These are phyloP conservation scores for Temnothorax ravouxi DNA, from an alignment of 2,888 invertebrate species.

Conservation along the genomic window DNA sequence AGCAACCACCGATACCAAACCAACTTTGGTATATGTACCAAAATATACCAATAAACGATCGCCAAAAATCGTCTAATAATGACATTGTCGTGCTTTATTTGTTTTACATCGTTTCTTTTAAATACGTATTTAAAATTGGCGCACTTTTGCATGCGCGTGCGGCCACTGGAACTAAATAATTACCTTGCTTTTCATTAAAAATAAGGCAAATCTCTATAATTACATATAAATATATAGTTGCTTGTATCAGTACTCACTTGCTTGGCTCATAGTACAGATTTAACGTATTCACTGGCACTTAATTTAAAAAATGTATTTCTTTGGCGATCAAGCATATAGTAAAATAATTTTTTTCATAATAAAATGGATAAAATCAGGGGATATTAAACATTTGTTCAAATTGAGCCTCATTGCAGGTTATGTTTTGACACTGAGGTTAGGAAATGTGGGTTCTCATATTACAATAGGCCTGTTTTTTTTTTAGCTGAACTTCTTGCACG, in stretches of 20 bases:
- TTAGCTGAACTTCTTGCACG: no score
- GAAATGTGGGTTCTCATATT: conserved; percentile 4
- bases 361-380: neutral
- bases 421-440: conserved; percentile 15
- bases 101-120: no score
- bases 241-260: conserved; percentile 10
- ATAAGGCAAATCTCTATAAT: neutral
- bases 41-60: no score
- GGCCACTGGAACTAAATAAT: no score
- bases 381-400: neutral
- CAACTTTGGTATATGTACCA: no score
- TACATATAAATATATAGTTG: neutral
- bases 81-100: no score
- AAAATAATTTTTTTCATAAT: neutral
- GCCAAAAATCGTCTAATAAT: no score
- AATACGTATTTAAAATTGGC: no score
- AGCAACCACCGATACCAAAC: no score
- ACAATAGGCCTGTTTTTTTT: neutral
- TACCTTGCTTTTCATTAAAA: neutral
- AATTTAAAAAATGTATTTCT: neutral
- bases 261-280: conserved; percentile 1
- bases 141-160: no score
- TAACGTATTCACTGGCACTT: neutral
- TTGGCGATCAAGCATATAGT: neutral
- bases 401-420: neutral